Conservation (phyloP, 2,797 vertebrate genomes). For the Sparidentex hasta region DNA sequence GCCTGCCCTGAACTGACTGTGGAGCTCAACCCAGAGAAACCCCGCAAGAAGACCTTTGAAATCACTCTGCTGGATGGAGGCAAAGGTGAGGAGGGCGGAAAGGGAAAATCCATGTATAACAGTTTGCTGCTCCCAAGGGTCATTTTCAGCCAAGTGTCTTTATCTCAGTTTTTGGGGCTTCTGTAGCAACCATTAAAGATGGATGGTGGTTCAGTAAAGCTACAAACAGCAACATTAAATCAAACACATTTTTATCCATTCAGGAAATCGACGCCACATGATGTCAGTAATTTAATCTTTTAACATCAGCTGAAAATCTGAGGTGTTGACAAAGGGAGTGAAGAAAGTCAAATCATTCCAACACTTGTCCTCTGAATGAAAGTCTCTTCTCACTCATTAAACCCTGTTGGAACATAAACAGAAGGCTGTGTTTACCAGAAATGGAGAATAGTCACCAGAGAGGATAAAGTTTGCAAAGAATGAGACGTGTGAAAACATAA, state of each 20-base stretch:
- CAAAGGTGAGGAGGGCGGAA: conserved; percentile 83
- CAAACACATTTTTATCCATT: not conserved
- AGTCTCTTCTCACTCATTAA: conserved; percentile 7
- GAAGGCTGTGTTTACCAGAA: conserved; percentile 15
- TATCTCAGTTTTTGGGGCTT: not conserved
- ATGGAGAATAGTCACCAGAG: not conserved
- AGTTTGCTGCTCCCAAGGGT: no score
- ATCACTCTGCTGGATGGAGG: conserved; percentile 88
- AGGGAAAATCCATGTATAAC: conserved; percentile 6
- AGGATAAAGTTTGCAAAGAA: not conserved
- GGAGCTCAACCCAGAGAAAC: conserved; percentile 89
- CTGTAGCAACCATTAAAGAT: not conserved
- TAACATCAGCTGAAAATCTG: not conserved
- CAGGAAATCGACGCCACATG: not conserved
- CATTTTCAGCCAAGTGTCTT: not conserved
- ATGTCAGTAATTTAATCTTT: not conserved
- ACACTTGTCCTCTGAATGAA: not conserved
- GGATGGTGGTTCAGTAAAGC: not conserved
- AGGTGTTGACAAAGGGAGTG: not conserved
- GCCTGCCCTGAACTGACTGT: conserved; percentile 84
- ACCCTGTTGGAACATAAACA: not conserved
- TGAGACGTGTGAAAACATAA: not conserved
- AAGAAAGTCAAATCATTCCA: not conserved
- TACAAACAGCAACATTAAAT: not conserved
- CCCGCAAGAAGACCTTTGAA: conserved; percentile 94